Evolutionary conservation across 2,113 vertebrate species (phyloP).

Genomic region (Verasper variegatus): DNA sequence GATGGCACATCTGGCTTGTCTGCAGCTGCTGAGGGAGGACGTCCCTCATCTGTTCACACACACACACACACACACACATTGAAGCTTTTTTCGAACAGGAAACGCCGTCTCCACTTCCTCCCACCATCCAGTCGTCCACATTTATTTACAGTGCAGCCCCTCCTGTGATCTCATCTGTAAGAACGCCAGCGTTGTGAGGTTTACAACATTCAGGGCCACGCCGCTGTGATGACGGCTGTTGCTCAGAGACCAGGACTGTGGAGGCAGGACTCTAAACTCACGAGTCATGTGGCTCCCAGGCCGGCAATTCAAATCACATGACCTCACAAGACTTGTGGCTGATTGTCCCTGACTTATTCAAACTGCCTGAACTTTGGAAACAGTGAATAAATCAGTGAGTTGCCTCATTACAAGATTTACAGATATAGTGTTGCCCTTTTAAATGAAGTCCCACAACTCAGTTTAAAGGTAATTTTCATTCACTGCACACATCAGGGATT

Average conservation of each 20-base stretch:
- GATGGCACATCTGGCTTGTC: constrained; percentile 85
- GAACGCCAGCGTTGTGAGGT: not conserved
- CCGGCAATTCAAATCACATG: constrained; percentile 58
- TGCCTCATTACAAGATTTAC: not conserved
- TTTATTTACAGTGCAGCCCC: too few relatives aligned
- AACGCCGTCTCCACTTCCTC: too few relatives aligned
- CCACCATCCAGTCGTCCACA: too few relatives aligned
- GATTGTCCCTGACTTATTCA: not conserved
- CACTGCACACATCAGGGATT: not conserved
- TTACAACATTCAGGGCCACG: not conserved
- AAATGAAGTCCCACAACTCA: not conserved
- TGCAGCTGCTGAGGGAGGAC: constrained; percentile 70
- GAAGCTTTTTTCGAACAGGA: too few relatives aligned
- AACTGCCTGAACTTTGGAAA: not conserved
- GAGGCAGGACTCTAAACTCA: not conserved
- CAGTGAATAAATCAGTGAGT: not conserved
- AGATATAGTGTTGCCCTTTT: not conserved
- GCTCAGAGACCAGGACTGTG: not conserved
- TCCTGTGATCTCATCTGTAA: not conserved
- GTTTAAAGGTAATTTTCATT: not conserved
- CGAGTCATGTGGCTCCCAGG: constrained; percentile 31
- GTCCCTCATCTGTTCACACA: constrained; percentile 82
- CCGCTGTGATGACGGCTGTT: not conserved
- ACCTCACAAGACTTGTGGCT: constrained; percentile 47
- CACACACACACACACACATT: constrained; percentile 11